Evolutionary conservation across 2,797 vertebrate species (phyloP).

Genomic region (Phylloscopus collybita): DNA sequence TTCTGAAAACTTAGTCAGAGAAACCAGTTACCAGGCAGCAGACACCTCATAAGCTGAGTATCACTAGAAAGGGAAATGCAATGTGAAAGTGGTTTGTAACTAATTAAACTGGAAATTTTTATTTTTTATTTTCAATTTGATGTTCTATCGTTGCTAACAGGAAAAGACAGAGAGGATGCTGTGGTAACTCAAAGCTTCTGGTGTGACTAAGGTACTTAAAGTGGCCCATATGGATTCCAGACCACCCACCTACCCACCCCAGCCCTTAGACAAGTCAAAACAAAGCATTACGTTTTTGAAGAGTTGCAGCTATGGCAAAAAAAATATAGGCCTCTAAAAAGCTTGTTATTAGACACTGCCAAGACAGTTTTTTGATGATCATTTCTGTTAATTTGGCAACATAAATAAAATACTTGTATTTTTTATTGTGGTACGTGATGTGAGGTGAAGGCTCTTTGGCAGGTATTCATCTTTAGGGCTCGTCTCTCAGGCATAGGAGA

Average conservation of each 20-base stretch:
- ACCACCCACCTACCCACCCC: constrained; percentile 54
- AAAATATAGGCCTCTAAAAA: constrained; percentile 22
- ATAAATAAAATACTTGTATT: neutral
- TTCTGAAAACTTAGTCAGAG: constrained; percentile 14
- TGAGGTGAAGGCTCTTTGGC: neutral
- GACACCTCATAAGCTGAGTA: neutral
- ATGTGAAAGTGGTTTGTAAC: neutral
- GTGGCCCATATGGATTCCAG: constrained; percentile 59
- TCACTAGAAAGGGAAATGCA: neutral
- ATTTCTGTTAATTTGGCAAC: constrained; percentile 35
- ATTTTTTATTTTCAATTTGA: neutral
- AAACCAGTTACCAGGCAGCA: constrained; percentile 8
- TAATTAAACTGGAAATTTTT: neutral
- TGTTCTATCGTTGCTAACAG: neutral
- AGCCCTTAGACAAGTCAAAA: constrained; percentile 67
- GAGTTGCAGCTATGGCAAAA: constrained; percentile 24
- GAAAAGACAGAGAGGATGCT: constrained; percentile 38
- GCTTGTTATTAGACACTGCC: constrained; percentile 27
- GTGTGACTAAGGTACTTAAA: constrained; percentile 67
- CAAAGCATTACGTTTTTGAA: constrained; percentile 49
- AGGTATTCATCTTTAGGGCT: neutral
- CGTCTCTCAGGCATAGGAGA: neutral
- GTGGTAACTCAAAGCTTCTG: constrained; percentile 20
- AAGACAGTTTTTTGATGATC: constrained; percentile 10
- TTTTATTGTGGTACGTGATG: neutral